Percentiles rank a stretch among this genome's conserved stretches.
These are phyloP conservation scores for Agrotis puta DNA, from an alignment of 2,888 invertebrate species.

Conservation along the genomic window DNA sequence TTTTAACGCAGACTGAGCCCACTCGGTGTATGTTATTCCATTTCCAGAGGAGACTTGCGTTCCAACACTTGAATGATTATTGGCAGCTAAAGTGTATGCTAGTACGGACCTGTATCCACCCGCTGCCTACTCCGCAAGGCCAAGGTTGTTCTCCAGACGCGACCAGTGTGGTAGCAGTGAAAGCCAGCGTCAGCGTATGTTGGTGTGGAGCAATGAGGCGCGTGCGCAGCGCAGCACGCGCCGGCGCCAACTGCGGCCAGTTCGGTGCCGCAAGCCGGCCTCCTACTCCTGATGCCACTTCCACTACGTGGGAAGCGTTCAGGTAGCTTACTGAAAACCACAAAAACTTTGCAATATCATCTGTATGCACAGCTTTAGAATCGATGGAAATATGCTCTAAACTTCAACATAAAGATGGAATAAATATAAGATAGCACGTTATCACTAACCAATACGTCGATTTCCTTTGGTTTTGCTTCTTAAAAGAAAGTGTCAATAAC, in stretches of 20 bases:
- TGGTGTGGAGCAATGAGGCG: constrained; percentile 82
- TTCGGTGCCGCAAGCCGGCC: constrained; percentile 81
- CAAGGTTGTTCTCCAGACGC: constrained; percentile 43
- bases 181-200: constrained; percentile 79
- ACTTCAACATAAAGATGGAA: background rate
- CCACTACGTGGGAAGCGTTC: constrained; percentile 80
- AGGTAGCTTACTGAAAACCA: constrained; percentile 79
- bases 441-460: background rate
- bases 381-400: background rate
- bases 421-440: background rate
- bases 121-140: constrained; percentile 86
- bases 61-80: background rate
- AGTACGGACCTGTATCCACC: constrained; percentile 88
- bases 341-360: background rate
- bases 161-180: constrained; percentile 74
- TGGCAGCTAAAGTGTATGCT: background rate
- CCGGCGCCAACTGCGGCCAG: constrained; percentile 81
- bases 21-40: background rate
- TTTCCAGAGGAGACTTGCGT: background rate
- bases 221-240: constrained; percentile 73
- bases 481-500: background rate
- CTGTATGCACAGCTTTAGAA: background rate
- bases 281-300: constrained; percentile 75
- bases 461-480: background rate
- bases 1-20: background rate